A percentile compares a stretch with the other conserved stretches of the same genome.
Evolutionary conservation across 2,113 vertebrate genomes (phyloP).

Genomic region (Alces alces): DNA sequence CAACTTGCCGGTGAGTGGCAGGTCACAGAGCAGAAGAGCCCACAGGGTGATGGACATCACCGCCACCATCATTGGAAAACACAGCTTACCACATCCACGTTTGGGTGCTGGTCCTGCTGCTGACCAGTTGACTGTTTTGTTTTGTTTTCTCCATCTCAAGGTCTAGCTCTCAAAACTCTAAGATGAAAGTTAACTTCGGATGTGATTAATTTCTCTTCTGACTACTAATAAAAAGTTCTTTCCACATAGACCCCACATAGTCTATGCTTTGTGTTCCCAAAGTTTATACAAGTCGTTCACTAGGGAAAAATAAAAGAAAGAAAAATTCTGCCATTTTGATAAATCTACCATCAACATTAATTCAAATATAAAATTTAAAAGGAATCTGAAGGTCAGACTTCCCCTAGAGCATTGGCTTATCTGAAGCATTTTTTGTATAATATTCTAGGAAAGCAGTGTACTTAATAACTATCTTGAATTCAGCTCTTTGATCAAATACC

Average conservation of each 20-base stretch:
- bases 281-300: conserved; percentile 43
- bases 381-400: conserved; percentile 79
- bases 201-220: conserved; percentile 10
- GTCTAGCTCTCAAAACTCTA: background rate
- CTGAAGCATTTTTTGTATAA: conserved; percentile 78
- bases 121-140: background rate
- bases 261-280: background rate
- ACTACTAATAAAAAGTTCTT: conserved; percentile 29
- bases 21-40: background rate
- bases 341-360: conserved; percentile 78
- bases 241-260: conserved; percentile 39
- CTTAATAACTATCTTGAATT: conserved; percentile 79
- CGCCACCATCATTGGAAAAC: background rate
- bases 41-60: background rate
- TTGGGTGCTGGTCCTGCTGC: background rate
- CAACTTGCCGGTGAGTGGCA: background rate
- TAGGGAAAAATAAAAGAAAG: background rate
- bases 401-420: conserved; percentile 76
- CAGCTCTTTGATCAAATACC: conserved; percentile 78
- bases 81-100: rapidly evolving
- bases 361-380: conserved; percentile 81
- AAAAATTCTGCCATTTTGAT: conserved; percentile 76
- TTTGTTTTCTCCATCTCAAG: background rate
- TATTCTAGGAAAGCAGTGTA: conserved; percentile 79
- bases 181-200: conserved; percentile 10